Conservation (phyloP, 37 sponge, comb jelly and placozoan species). For the Geodia barretti region DNA sequence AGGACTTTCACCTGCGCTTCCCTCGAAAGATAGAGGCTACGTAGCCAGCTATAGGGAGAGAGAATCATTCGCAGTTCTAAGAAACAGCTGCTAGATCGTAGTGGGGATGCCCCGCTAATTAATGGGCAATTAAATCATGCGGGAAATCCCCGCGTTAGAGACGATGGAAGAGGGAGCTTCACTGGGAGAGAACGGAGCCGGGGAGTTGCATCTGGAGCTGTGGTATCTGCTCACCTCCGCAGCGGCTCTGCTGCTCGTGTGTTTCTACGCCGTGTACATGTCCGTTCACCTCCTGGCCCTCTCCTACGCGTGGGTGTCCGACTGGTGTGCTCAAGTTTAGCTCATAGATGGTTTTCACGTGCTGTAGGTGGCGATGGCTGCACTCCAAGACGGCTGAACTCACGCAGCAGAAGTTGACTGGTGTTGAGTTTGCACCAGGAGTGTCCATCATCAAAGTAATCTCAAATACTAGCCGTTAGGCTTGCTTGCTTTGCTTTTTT, state of each 20-base stretch:
- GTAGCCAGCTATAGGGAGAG: not conserved
- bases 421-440: not conserved
- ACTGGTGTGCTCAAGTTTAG: not conserved
- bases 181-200: too few relatives aligned
- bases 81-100: not conserved
- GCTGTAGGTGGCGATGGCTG: not conserved
- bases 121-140: too few relatives aligned
- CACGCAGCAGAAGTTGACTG: not conserved
- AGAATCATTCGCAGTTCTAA: not conserved
- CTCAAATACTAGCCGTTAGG: not conserved
- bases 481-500: not conserved
- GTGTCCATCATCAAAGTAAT: slow-evolving; percentile 26
- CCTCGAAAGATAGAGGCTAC: not conserved
- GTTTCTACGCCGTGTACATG: slow-evolving; percentile 22
- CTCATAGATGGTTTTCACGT: not conserved
- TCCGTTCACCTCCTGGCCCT: slow-evolving; percentile 8
- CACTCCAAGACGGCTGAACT: not conserved
- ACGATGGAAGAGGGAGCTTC: too few relatives aligned
- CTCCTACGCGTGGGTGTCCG: slow-evolving; percentile 9
- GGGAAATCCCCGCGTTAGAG: too few relatives aligned
- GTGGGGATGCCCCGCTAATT: too few relatives aligned
- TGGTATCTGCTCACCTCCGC: not conserved
- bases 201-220: not conserved
- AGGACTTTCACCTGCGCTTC: too few relatives aligned
- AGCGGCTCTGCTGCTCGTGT: not conserved